A percentile compares a stretch with the other conserved stretches of the same genome.
Evolutionary conservation across 1,140 invertebrate species (phyloP).

Genomic region (Episyrphus balteatus): DNA sequence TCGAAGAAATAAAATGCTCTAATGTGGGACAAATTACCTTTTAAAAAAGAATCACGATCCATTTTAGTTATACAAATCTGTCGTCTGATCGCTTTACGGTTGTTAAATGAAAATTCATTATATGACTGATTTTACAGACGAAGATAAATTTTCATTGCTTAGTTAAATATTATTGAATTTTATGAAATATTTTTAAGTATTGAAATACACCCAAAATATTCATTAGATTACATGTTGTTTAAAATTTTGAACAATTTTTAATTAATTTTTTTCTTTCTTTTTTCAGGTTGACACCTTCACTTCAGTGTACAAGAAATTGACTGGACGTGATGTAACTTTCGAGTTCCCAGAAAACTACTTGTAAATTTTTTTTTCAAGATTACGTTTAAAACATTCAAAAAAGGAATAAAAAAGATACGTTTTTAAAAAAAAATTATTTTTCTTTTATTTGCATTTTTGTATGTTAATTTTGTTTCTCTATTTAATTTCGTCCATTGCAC

Average conservation of each 20-base stretch:
- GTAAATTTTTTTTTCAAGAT: constrained; percentile 46
- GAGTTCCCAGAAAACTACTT: constrained; percentile 97
- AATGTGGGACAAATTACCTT: too few species aligned
- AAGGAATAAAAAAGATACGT: background rate
- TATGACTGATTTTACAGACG: too few species aligned
- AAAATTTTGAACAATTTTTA: background rate
- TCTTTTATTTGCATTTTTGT: background rate
- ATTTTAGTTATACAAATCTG: too few species aligned
- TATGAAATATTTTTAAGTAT: too few species aligned
- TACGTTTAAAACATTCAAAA: background rate
- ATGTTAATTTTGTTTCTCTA: background rate
- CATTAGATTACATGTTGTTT: background rate
- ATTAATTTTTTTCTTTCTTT: constrained; percentile 8
- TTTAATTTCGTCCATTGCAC: background rate
- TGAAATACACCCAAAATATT: too few species aligned
- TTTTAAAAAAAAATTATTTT: background rate
- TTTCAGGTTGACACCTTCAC: constrained; percentile 93
- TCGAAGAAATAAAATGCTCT: too few species aligned
- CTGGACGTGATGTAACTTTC: constrained; percentile 96
- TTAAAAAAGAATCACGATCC: too few species aligned
- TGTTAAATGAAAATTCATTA: too few species aligned
- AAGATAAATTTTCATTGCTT: too few species aligned
- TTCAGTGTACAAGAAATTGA: constrained; percentile 97
- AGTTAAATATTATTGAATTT: too few species aligned
- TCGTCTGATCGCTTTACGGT: too few species aligned